These are phyloP conservation scores for Dunckerocampus dactyliophorus DNA, from an alignment of 2,113 vertebrate species.

Conservation along the genomic window DNA sequence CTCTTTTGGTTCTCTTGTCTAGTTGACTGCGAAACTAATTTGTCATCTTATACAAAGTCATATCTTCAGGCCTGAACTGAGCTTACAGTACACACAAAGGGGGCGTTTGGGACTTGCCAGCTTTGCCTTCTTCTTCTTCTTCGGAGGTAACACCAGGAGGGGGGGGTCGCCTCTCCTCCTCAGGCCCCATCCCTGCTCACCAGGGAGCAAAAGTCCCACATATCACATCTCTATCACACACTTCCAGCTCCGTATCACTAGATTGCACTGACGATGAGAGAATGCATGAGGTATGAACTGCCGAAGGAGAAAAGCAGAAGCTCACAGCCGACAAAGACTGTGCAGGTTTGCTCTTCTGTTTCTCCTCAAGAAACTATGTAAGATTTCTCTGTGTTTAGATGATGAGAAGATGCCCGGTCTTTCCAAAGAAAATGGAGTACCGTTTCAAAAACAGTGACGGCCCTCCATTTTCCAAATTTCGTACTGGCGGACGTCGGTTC, in stretches of 20 bases:
- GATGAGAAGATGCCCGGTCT: conserved; percentile 4
- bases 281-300: conserved; percentile 46
- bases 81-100: conserved; percentile 29
- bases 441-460: not conserved
- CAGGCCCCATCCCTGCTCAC: conserved; percentile 8
- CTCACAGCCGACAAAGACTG: conserved; percentile 30
- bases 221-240: conserved; percentile 34
- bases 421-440: conserved; percentile 6
- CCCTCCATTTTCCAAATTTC: conserved; percentile 11
- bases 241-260: conserved; percentile 37
- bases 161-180: conserved; percentile 31
- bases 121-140: conserved; percentile 61
- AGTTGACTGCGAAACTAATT: conserved; percentile 36
- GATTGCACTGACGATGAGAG: conserved; percentile 42
- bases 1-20: conserved; percentile 44
- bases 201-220: conserved; percentile 18
- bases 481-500: conserved; percentile 12
- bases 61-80: conserved; percentile 47
- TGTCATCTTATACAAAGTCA: conserved; percentile 24
- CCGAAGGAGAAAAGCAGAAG: conserved; percentile 15
- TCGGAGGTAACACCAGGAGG: conserved; percentile 32
- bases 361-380: conserved; percentile 24
- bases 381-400: conserved; percentile 29
- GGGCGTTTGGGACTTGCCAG: conserved; percentile 41
- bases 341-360: conserved; percentile 20